Evolutionary conservation across 2,888 invertebrate genomes (phyloP), one percentile per base, ranked within the genome.

Genomic region (Chrysomela aeneicollis): DNA sequence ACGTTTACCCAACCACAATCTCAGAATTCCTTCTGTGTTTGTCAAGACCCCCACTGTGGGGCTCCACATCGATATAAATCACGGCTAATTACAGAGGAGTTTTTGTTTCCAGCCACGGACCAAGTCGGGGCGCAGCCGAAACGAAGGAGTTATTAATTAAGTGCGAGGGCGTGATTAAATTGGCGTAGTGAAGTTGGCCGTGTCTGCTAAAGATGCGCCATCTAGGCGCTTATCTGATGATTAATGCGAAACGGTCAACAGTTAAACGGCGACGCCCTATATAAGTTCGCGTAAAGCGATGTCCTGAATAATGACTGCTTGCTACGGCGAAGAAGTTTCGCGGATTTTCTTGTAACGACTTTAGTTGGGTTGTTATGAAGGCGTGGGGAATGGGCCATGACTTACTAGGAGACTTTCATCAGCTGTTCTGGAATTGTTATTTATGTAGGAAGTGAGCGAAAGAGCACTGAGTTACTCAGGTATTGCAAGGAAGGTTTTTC

Each of bases 151-250:
- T 71, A 71, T 74, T 78, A 78, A 79, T 78, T 78, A 79, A 77
- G 76, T 77, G 76, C 74, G 74, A 46, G 22, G 46, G 46, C 22
- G 73, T 73, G 77, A 80, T 79, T 79, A 77, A 79, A 80, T 80
- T 78, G 79, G 76, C 77, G 73, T 68, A 72, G 73, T 67, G 74
- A 77, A 77, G 73, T 77, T 77, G 72, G 64, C 67, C 69, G 68
- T 74, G 67, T 70, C 71, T 66, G 68, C 68, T 51, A 71, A 73
- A 74, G 72, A 64, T 68, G 70, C 71, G 66, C 68, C 69, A 61
- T 50, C 60, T 61, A 53, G 58, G 62, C 74, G 74, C 73, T 77
- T 77, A 78, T 77, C 77, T 73, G 74, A 78, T 77, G 77, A 78
- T 78, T 78, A 77, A 78, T 76, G 72, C 68, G 68, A 70, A 69